Base-by-base conservation (phyloP, 37 sponge, comb jelly and placozoan genomes). In the Beroe forskalii region DNA sequence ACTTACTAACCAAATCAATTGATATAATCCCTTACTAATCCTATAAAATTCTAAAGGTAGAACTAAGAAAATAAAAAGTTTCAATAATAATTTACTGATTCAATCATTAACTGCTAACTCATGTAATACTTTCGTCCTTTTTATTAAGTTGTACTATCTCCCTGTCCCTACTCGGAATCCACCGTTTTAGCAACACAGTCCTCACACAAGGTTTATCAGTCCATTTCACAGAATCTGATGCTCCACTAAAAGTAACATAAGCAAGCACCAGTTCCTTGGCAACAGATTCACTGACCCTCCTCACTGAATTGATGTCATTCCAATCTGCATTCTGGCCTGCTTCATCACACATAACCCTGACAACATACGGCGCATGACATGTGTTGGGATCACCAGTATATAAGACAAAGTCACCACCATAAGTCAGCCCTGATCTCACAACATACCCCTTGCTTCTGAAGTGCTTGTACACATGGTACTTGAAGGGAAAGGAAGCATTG, bases 281-380 rank as follows among this genome's bases (percentile, higher is more conserved):
- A 35, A 69, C 72, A 19, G 72, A 69, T 37, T 69, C 72, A 35
- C 72, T 69, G 72, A 69, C 72, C 38, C 72, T 69, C 72, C 72
- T 27, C 72, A 69, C 17, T 20, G 72, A 14, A 69, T 69, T 69
- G 39, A 69, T 35, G 19, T 69, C 72, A 14, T 27, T 69, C 72
- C 72, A 69, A 2, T 14, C 19, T 14, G 38, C 37, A 6, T 32
- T 19, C 12, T 6, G 6, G 12, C 12, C 12, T 48, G 55, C 55
- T 2, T 36, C 72, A 69, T 6, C 20, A n/a, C n/a, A n/a, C 72
- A 69, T 37, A 1, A 69, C 72, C 39, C 32, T 69, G 33, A 69
- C 72, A 69, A 69, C 72, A 69, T 69, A 69, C 39, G 72, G 33
- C 2, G 72, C 72, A 37, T 69, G 72, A 3, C 33, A 4, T 6